Base-by-base conservation (phyloP, 2,797 vertebrate species). In the Channa striata region DNA sequence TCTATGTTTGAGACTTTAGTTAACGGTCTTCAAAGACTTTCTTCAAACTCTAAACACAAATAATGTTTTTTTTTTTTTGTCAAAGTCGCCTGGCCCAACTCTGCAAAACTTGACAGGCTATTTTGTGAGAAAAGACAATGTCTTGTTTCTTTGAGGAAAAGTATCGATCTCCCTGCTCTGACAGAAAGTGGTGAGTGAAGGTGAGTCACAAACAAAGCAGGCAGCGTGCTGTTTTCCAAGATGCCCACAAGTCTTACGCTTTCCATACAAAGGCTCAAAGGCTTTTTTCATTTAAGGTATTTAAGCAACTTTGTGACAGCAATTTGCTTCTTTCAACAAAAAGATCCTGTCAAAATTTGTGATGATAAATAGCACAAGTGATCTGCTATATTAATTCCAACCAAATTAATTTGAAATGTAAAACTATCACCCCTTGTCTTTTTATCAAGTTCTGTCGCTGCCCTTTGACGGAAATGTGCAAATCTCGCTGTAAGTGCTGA, bases 111-210 rank as follows among this genome's bases (percentile, higher is more conserved):
- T 46, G 1, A 57, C 53, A 56, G 34, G 8, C 30, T 56, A 6
- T 51, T 72, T 53, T 16, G 1, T n/a, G 40, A 19, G 14, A n/a
- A 44, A 68, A 68, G 21, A 59, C 48, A 37, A 9, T 34, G 50
- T 44, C 36, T 46, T 11, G 6, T 57, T 50, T 50, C 33, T 30
- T 51, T 19, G 17, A 21, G 59, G 43, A 37, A 21, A 58, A 2
- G 16, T 69, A 77, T 80, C 54, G 72, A 85, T 73, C 11, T 19
- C 23, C 9, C 8, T 48, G 23, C 44, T 62, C 11, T 53, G 49
- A 62, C 46, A 34, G 51, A 58, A 48, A 30, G 42, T 47, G 21
- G 36, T 63, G 68, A 57, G 9, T 20, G 19, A 61, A 56, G 36
- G 57, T 49, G 71, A 78, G 60, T 43, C 0, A 0, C 39, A 63